A percentile compares a stretch with the other conserved stretches of the same genome.
Conservation (phyloP, 2,113 vertebrate species). For the Rhinoderma darwinii region DNA sequence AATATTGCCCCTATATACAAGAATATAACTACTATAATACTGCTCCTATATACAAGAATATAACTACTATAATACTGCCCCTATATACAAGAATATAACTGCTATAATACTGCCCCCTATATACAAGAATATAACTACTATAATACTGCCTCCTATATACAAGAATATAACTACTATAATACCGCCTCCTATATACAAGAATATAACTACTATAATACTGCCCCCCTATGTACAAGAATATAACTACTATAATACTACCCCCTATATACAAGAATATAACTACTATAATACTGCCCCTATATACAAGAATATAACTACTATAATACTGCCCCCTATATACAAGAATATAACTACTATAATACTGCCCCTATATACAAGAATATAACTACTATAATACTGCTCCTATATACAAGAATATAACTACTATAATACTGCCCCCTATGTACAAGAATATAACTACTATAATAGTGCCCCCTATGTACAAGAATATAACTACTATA, state of each 20-base stretch:
- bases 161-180: background rate
- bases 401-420: background rate
- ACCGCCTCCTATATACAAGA: background rate
- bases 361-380: background rate
- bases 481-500: conserved; percentile 7
- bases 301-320: background rate
- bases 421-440: background rate
- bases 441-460: background rate
- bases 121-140: background rate
- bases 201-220: background rate
- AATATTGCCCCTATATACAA: no score
- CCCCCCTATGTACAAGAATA: background rate
- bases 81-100: background rate
- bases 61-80: no score
- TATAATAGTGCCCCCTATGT: background rate
- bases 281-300: no score
- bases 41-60: no score
- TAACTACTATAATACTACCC: background rate
- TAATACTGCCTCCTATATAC: background rate
- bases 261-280: background rate
- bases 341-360: background rate
- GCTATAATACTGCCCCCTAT: no score
- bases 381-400: background rate
- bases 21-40: no score
- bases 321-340: background rate